These are phyloP conservation scores for Enteromius treurensis DNA, from an alignment of 2,797 vertebrate species.

Conservation along the genomic window DNA sequence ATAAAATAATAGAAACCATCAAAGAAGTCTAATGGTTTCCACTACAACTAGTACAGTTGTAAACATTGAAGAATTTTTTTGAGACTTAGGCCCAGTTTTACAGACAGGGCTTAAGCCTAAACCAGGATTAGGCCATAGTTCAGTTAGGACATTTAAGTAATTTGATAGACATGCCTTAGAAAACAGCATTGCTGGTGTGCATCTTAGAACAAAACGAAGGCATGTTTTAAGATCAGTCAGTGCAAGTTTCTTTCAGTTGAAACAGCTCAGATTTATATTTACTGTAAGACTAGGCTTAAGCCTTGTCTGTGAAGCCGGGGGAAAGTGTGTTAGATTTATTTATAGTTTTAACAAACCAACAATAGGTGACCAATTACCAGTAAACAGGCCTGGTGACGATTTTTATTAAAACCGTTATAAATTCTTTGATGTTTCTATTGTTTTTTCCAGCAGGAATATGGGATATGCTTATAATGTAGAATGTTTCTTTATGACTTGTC, in stretches of 20 bases:
- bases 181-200: no score
- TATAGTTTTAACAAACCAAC: neutral
- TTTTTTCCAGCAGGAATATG: neutral
- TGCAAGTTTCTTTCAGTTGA: no score
- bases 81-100: neutral
- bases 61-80: neutral
- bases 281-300: no score
- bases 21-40: neutral
- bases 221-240: no score
- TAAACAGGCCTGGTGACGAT: neutral
- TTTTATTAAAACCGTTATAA: neutral
- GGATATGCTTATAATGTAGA: neutral
- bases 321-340: neutral
- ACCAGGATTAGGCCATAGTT: no score
- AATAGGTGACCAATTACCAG: neutral
- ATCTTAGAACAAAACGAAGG: no score
- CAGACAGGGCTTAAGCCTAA: no score
- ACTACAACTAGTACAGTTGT: neutral
- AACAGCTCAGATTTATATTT: no score
- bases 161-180: no score
- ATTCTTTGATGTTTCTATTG: neutral
- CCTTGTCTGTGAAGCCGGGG: no score
- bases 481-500: neutral
- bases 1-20: neutral
- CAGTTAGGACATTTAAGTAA: no score